phyloP scores from a whole-genome alignment of 2,797 vertebrate species.

The Neosilurus hyrtlii region DNA sequence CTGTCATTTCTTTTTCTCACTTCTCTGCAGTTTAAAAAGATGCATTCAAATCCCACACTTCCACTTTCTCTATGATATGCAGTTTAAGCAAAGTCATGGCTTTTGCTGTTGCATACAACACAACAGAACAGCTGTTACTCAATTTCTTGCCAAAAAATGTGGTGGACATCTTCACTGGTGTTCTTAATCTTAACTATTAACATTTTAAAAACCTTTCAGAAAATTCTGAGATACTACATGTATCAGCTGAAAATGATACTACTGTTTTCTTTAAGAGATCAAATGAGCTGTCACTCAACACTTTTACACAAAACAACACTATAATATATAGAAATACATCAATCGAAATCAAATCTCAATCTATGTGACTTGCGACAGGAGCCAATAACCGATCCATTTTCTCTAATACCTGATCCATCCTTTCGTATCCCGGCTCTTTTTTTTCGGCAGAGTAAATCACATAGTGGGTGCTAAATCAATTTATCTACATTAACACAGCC shows the following conservation, averaged over 20 bases:
- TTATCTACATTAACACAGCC: not conserved
- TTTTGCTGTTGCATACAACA: too few species aligned
- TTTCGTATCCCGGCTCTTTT: not conserved
- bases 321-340: too few species aligned
- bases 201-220: not conserved
- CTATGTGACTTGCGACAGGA: not conserved
- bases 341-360: not conserved
- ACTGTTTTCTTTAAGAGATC: not conserved
- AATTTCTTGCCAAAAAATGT: not conserved
- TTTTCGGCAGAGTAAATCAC: not conserved
- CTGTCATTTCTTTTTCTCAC: too few species aligned
- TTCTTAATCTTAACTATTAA: not conserved
- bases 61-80: too few species aligned
- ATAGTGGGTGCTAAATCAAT: not conserved
- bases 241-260: not conserved
- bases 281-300: not conserved
- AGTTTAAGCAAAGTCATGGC: too few species aligned
- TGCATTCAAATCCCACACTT: too few species aligned
- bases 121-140: too few species aligned
- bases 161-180: not conserved
- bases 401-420: not conserved
- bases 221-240: not conserved
- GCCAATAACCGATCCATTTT: not conserved
- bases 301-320: not conserved
- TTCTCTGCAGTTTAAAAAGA: too few species aligned